These are phyloP conservation scores for Pteronotus mesoamericanus DNA, from an alignment of 2,797 vertebrate genomes.

Conservation along the genomic window DNA sequence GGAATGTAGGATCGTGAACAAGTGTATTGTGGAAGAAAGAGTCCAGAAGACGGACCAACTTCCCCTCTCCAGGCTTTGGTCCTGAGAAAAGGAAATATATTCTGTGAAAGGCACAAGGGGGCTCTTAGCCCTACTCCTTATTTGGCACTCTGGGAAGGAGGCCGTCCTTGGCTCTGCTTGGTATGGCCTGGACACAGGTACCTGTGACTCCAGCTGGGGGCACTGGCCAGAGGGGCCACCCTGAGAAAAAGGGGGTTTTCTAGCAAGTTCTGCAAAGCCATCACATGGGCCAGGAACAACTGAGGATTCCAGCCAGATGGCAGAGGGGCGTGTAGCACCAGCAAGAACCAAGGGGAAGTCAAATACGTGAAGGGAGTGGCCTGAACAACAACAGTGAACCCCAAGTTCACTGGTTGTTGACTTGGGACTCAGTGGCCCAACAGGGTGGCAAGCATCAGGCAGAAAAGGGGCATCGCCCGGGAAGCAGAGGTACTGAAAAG, in stretches of 20 bases:
- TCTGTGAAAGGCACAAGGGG: background rate
- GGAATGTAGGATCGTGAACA: background rate
- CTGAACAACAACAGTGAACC: background rate
- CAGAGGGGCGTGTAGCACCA: background rate
- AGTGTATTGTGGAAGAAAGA: background rate
- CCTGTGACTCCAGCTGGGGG: background rate
- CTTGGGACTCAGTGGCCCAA: background rate
- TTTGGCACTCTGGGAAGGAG: background rate
- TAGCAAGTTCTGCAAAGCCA: background rate
- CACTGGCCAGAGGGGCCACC: background rate
- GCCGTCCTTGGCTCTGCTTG: background rate
- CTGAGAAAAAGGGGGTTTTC: background rate
- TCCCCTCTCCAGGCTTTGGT: background rate
- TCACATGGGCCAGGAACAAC: background rate
- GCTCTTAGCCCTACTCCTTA: background rate
- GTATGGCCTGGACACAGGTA: background rate
- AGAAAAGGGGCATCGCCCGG: background rate
- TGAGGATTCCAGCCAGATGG: background rate
- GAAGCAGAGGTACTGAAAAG: background rate
- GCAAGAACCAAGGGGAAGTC: background rate
- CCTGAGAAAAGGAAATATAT: background rate
- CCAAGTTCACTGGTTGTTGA: background rate
- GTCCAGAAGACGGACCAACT: background rate
- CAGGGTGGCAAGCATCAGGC: background rate
- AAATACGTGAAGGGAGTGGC: background rate